Evolutionary conservation across 2,888 invertebrate species (phyloP), one percentile per base, ranked within the genome.

Genomic region (Polydrusus tereticollis): DNA sequence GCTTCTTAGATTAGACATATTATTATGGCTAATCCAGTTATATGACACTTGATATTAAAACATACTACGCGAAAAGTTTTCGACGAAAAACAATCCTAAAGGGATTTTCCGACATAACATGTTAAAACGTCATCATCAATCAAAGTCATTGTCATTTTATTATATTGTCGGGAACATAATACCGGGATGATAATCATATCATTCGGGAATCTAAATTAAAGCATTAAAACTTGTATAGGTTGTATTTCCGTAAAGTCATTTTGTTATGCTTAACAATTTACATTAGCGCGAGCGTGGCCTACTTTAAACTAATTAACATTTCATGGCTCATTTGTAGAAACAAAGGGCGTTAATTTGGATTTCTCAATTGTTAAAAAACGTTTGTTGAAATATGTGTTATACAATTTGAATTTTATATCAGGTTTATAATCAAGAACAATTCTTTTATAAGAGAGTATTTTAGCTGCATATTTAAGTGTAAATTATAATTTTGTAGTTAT

Each of bases 121-220:
- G 63, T 26, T 16, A 36, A 14, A 21, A 12, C 41, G 60, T 47
- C 62, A 68, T 68, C 72, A 72, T 72, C 68, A 63, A 72, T 72
- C 72, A 72, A 72, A 62, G 63, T 67, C 63, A 23, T 71, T 72
- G 63, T 67, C 63, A 23, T 71, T 72, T 68, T 64, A 64, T 64
- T 72, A 68, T 72, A 64, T 64, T 62, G 58, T 68, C 57, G 63
- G 47, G 57, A 64, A 68, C 47, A 63, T 66, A 72, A 65, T 65
- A 60, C 63, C 36, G 67, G 33, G 41, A 47, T 55, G 66, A 66
- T 62, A 62, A 72, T 72, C 72, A 59, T 72, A 72, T 72, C 72
- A 63, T 68, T 62, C 63, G 26, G 18, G 64, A 58, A 68, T 72
- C 72, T 72, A 72, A 72, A 72, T 72, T 57, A 72, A 72, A 41